Percentiles rank a stretch among this genome's conserved stretches.
Conservation (phyloP, 2,113 vertebrate genomes). For the Thunnus maccoyii region DNA sequence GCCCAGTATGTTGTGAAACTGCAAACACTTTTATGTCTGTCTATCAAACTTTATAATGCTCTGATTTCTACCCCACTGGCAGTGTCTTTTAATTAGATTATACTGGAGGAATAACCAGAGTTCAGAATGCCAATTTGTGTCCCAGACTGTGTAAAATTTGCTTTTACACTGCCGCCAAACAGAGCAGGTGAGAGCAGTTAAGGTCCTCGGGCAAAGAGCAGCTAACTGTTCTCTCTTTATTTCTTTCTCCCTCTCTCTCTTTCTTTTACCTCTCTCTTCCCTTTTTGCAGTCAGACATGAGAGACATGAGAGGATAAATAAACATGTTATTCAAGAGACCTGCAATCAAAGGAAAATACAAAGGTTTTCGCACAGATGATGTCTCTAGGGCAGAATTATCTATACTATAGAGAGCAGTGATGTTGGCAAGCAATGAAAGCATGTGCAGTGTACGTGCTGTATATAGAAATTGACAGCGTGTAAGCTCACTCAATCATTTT, state of each 20-base stretch:
- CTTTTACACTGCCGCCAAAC: conserved; percentile 77
- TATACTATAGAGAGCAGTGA: conserved; percentile 30
- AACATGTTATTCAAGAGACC: conserved; percentile 65
- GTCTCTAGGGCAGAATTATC: conserved; percentile 50
- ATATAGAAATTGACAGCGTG: conserved; percentile 62
- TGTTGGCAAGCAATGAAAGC: conserved; percentile 59
- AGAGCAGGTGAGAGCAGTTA: conserved; percentile 78
- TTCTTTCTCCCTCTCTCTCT: conserved; percentile 37
- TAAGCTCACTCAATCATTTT: conserved; percentile 60
- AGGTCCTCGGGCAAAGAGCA: conserved; percentile 77
- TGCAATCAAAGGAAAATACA: conserved; percentile 61
- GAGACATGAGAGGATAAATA: conserved; percentile 64
- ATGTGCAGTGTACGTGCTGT: conserved; percentile 4
- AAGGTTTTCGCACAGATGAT: conserved; percentile 41
- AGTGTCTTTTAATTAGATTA: conserved; percentile 84
- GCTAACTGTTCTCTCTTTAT: conserved; percentile 43
- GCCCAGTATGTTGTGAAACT: conserved; percentile 71
- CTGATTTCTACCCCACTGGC: conserved; percentile 79
- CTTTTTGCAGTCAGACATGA: conserved; percentile 52
- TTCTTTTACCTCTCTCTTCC: conserved; percentile 22
- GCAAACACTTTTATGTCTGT: conserved; percentile 80
- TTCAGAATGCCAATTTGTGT: conserved; percentile 82
- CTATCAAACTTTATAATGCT: conserved; percentile 80
- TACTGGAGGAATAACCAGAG: conserved; percentile 74
- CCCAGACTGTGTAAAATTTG: conserved; percentile 83